Evolutionary conservation across 2,888 invertebrate genomes (phyloP).

Genomic region (Phorcus lineatus): DNA sequence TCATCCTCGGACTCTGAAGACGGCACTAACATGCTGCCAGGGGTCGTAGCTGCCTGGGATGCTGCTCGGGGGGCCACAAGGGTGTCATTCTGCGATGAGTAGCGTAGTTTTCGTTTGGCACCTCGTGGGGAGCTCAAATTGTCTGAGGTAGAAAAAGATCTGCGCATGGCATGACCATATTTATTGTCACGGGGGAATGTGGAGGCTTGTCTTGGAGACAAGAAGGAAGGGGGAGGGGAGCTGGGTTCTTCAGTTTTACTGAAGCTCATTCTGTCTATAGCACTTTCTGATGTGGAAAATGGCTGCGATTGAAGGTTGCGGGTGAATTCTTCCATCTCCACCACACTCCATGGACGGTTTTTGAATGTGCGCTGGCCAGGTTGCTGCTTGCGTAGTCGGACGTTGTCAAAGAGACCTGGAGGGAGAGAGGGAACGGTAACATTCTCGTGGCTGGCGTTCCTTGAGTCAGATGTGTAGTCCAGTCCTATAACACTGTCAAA

Average conservation of each 20-base stretch:
- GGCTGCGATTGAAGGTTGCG: slow-evolving; percentile 77
- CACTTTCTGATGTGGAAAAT: slow-evolving; percentile 92
- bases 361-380: slow-evolving; percentile 37
- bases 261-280: slow-evolving; percentile 82
- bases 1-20: slow-evolving; percentile 46
- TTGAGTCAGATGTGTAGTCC: slow-evolving; percentile 60
- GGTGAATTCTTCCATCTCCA: slow-evolving; percentile 85
- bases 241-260: slow-evolving; percentile 34
- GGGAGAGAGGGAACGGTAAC: slow-evolving; percentile 32
- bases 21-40: not conserved
- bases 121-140: slow-evolving; percentile 40
- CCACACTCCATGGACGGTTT: slow-evolving; percentile 89
- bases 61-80: slow-evolving; percentile 3
- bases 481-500: slow-evolving; percentile 64
- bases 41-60: not conserved
- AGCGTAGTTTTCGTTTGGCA: slow-evolving; percentile 58
- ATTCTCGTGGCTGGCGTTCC: slow-evolving; percentile 35
- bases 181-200: slow-evolving; percentile 55
- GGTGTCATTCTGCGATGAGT: slow-evolving; percentile 30
- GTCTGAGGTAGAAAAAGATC: slow-evolving; percentile 45
- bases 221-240: slow-evolving; percentile 26
- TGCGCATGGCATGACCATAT: slow-evolving; percentile 39
- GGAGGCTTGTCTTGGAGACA: slow-evolving; percentile 31
- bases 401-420: slow-evolving; percentile 52
- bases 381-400: slow-evolving; percentile 47